Percentiles rank a stretch among this genome's conserved stretches.
phyloP scores from a whole-genome alignment of 2,113 vertebrate genomes.

The Aegithalos caudatus region DNA sequence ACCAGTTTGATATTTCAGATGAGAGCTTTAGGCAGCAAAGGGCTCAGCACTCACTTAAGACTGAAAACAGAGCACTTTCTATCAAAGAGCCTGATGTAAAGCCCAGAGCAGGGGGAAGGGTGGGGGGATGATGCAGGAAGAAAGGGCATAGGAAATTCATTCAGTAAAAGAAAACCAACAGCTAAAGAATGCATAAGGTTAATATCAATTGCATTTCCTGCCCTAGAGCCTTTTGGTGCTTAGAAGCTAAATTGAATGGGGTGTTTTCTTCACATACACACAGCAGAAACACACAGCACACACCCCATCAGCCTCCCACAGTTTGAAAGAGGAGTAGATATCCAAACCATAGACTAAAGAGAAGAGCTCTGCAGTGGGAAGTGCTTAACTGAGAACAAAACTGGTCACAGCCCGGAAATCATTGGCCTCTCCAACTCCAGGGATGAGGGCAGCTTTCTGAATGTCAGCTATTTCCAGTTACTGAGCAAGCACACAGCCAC shows the following conservation, averaged over 20 bases:
- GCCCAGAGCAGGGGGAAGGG: neutral
- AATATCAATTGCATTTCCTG: neutral
- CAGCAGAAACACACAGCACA: neutral
- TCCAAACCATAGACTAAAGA: neutral
- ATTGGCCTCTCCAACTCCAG: neutral
- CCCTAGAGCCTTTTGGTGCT: neutral
- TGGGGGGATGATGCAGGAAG: neutral
- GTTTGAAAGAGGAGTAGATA: neutral
- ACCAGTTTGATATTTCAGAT: neutral
- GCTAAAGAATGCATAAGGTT: neutral
- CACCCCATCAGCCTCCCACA: neutral
- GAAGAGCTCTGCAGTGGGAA: neutral
- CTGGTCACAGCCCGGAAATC: neutral
- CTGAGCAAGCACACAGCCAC: neutral
- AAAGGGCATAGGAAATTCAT: slow-evolving; percentile 43
- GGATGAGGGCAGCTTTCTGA: neutral
- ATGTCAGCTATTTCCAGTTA: neutral
- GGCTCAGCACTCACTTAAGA: neutral
- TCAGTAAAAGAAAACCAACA: slow-evolving; percentile 38
- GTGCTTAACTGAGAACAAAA: neutral
- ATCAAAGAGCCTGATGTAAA: slow-evolving; percentile 50
- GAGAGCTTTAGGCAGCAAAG: neutral
- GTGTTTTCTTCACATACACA: neutral
- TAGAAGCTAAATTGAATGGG: neutral
- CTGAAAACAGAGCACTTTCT: slow-evolving; percentile 43